Percentiles rank a stretch among this genome's conserved stretches.
These are phyloP conservation scores for Electrona antarctica DNA, from an alignment of 2,113 vertebrate genomes.

Conservation along the genomic window DNA sequence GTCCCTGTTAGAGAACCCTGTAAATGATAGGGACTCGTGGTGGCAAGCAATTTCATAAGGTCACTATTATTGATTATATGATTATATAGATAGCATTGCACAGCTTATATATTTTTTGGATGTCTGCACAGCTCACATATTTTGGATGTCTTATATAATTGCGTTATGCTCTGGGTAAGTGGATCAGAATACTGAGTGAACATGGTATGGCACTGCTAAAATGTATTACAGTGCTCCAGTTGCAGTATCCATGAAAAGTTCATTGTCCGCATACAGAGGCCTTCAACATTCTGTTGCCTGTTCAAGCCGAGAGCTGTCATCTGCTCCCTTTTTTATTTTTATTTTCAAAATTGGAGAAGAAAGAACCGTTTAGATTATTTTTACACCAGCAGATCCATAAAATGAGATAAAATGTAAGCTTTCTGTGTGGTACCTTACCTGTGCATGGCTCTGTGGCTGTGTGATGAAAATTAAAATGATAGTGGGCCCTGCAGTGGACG, in stretches of 20 bases:
- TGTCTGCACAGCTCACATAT: conserved; percentile 10
- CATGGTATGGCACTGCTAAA: background rate
- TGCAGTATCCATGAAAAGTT: background rate
- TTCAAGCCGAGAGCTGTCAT: background rate
- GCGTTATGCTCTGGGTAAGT: background rate
- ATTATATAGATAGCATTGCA: background rate
- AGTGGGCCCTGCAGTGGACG: too few relatives aligned
- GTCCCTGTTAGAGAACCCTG: conserved; percentile 1
- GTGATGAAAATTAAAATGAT: too few relatives aligned
- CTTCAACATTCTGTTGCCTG: background rate
- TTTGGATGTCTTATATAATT: background rate
- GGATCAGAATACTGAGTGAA: background rate
- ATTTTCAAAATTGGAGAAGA: too few relatives aligned
- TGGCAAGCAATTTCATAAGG: conserved; percentile 19
- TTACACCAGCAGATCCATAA: too few relatives aligned
- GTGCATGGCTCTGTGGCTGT: too few relatives aligned
- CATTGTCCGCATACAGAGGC: background rate
- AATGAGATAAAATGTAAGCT: too few relatives aligned
- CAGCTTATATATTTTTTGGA: conserved; percentile 23
- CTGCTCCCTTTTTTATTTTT: conserved; percentile 8
- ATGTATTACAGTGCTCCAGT: background rate
- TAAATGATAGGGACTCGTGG: conserved; percentile 14
- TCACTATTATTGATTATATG: conserved; percentile 7
- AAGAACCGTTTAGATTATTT: too few relatives aligned
- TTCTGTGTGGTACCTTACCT: too few relatives aligned